Evolutionary conservation across 2,113 vertebrate genomes (phyloP).

Genomic region (Panthera tigris): DNA sequence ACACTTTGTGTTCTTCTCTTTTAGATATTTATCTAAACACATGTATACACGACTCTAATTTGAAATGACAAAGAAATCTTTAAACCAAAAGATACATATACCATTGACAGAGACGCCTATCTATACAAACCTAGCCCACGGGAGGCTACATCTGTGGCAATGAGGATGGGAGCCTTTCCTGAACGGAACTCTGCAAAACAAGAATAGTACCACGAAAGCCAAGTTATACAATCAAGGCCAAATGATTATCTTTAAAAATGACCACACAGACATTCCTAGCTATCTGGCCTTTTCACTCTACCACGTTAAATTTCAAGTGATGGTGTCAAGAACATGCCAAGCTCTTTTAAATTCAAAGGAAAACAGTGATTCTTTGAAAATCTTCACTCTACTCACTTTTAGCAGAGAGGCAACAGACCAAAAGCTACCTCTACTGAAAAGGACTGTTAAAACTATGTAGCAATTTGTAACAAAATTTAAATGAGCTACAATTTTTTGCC

Average conservation of each 20-base stretch:
- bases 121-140: constrained; percentile 99
- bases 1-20: constrained; percentile 78
- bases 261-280: not conserved
- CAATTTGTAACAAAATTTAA: not conserved
- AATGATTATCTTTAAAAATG: not conserved
- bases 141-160: constrained; percentile 98
- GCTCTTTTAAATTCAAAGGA: not conserved
- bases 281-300: not conserved
- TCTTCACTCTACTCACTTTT: not conserved
- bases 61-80: constrained; percentile 63
- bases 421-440: not conserved
- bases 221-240: not conserved
- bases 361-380: not conserved
- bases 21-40: constrained; percentile 75
- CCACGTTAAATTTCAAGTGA: not conserved
- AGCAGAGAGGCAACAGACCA: not conserved
- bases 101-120: constrained; percentile 82
- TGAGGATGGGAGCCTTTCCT: constrained; percentile 98
- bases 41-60: constrained; percentile 50
- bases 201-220: not conserved
- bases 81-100: constrained; percentile 83
- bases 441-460: not conserved
- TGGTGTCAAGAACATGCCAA: not conserved
- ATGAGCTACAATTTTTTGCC: not conserved
- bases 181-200: constrained; percentile 94